A percentile compares a stretch with the other conserved stretches of the same genome.
Conservation (phyloP, 2,113 vertebrate genomes). For the Progne subis region DNA sequence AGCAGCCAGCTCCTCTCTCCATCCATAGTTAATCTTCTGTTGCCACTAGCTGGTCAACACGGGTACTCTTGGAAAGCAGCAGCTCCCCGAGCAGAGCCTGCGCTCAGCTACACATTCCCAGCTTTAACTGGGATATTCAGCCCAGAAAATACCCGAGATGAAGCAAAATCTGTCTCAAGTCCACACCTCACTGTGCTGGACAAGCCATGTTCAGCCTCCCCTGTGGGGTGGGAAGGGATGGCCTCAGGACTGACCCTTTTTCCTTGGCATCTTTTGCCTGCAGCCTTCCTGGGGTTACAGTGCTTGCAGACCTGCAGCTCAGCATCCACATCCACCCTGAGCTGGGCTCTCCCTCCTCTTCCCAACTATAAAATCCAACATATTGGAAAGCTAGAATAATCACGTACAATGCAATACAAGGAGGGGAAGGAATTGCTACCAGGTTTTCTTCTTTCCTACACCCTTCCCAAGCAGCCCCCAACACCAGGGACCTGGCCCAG, state of each 20-base stretch:
- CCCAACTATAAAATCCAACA: not conserved
- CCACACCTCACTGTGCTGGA: accelerated
- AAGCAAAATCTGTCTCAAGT: not conserved
- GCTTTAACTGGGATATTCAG: not conserved
- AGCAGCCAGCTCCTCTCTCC: not conserved
- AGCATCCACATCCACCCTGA: accelerated
- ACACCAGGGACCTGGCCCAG: not conserved
- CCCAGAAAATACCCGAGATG: accelerated
- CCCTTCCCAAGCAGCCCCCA: not conserved
- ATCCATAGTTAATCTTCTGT: constrained; percentile 78
- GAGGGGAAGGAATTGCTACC: not conserved
- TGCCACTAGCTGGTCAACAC: constrained; percentile 79
- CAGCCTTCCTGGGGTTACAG: not conserved
- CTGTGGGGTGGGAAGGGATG: not conserved
- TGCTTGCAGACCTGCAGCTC: not conserved
- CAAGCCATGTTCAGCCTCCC: accelerated
- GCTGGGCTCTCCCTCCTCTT: not conserved
- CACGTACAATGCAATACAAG: not conserved
- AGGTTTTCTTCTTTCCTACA: not conserved
- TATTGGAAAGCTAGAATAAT: not conserved
- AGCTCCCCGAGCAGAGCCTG: not conserved
- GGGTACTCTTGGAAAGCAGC: constrained; percentile 70
- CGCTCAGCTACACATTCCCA: not conserved
- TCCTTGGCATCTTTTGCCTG: not conserved
- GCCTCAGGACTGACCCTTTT: not conserved